These are phyloP conservation scores for Crotalus viridis DNA, from an alignment of 2,113 vertebrate species.

Conservation along the genomic window DNA sequence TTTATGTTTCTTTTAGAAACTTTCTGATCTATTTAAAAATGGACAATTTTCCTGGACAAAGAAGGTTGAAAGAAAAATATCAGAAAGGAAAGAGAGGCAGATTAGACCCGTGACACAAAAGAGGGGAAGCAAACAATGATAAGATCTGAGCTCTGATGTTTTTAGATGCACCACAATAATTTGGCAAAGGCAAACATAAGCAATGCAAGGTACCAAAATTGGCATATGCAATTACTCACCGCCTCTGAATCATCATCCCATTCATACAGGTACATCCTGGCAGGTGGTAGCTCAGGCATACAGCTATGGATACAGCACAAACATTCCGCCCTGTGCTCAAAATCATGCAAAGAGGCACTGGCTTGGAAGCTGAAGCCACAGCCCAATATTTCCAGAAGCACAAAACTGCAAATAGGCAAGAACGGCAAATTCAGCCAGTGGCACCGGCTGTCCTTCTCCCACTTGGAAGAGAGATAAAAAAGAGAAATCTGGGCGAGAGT, in stretches of 20 bases:
- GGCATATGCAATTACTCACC: slow-evolving; percentile 42
- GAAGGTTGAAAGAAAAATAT: neutral
- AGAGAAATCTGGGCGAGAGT: neutral
- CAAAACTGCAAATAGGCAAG: neutral
- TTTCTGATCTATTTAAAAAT: neutral
- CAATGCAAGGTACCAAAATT: neutral
- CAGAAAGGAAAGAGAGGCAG: neutral
- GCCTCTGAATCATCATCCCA: slow-evolving; percentile 70
- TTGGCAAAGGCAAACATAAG: neutral
- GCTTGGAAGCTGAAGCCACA: neutral
- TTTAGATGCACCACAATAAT: neutral
- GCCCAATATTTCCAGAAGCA: neutral
- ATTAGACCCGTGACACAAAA: neutral
- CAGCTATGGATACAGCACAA: neutral
- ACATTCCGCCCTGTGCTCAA: neutral
- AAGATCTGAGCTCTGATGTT: neutral
- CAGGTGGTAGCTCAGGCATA: neutral
- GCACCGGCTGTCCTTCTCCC: neutral
- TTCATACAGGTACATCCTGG: slow-evolving; percentile 59
- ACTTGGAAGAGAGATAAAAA: neutral
- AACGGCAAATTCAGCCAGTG: neutral
- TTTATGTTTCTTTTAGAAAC: neutral
- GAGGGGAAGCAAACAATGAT: neutral
- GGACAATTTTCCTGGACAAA: neutral
- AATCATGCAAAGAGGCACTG: neutral